Conservation (phyloP, 2,113 vertebrate species). For the Chaenogobius annularis region DNA sequence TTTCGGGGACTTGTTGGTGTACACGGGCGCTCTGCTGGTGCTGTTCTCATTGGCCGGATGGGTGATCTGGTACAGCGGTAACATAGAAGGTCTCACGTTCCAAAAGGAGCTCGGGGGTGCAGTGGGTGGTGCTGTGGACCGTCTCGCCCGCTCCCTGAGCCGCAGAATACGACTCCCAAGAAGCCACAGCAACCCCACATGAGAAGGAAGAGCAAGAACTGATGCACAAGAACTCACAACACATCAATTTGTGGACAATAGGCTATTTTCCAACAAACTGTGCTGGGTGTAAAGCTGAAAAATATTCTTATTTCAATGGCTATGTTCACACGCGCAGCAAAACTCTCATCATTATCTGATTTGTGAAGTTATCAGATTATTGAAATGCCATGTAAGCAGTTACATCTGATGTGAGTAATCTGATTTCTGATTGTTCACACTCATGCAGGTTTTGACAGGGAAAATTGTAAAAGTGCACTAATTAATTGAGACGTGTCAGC, state of each 20-base stretch:
- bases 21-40: slow-evolving; percentile 83
- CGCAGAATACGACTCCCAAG: slow-evolving; percentile 64
- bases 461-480: no score
- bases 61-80: slow-evolving; percentile 93
- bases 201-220: neutral
- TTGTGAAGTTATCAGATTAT: no score
- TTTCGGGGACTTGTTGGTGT: slow-evolving; percentile 88
- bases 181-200: slow-evolving; percentile 58
- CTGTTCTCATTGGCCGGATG: slow-evolving; percentile 85
- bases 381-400: no score
- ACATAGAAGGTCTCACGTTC: slow-evolving; percentile 80
- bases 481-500: no score
- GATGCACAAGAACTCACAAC: neutral
- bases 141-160: slow-evolving; percentile 70
- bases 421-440: no score
- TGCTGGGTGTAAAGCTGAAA: neutral
- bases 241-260: neutral
- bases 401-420: no score
- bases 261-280: neutral
- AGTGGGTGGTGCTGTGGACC: slow-evolving; percentile 66
- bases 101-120: slow-evolving; percentile 53
- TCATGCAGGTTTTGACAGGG: no score
- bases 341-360: no score
- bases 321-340: no score
- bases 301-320: no score